phyloP scores from a whole-genome alignment of 1,140 invertebrate species.

The Lerema accius region DNA sequence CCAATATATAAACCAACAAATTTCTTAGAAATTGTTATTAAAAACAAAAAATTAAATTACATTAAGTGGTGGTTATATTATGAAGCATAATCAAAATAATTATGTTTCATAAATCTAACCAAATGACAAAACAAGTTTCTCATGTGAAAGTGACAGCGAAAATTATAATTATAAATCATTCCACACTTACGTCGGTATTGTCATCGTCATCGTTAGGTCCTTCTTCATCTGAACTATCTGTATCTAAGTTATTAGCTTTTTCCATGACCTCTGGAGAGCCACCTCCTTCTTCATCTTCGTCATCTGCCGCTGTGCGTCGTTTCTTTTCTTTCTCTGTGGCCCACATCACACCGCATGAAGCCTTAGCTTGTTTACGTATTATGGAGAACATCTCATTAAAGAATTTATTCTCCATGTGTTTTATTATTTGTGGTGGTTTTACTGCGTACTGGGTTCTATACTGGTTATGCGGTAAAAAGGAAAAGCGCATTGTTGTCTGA shows the following conservation, averaged over 20 bases:
- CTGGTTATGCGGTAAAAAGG: slow-evolving; percentile 88
- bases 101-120: too few relatives aligned
- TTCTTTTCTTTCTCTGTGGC: slow-evolving; percentile 65
- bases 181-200: slow-evolving; percentile 68
- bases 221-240: slow-evolving; percentile 91
- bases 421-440: slow-evolving; percentile 87
- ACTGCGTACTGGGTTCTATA: slow-evolving; percentile 89
- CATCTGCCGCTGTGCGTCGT: slow-evolving; percentile 57
- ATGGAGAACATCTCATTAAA: slow-evolving; percentile 85
- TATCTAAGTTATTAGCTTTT: slow-evolving; percentile 82
- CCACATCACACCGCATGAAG: slow-evolving; percentile 67
- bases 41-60: too few relatives aligned
- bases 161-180: not conserved
- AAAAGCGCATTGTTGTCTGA: slow-evolving; percentile 85
- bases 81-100: too few relatives aligned
- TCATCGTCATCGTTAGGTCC: slow-evolving; percentile 88
- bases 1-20: too few relatives aligned
- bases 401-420: slow-evolving; percentile 86
- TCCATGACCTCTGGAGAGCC: slow-evolving; percentile 85
- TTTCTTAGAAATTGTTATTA: too few relatives aligned
- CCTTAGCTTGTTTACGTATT: slow-evolving; percentile 81
- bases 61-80: too few relatives aligned
- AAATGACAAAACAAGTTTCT: not conserved
- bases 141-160: too few relatives aligned
- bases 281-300: slow-evolving; percentile 84